Evolutionary conservation across 2,888 invertebrate genomes (phyloP).

Genomic region (Drosophila eohydei): DNA sequence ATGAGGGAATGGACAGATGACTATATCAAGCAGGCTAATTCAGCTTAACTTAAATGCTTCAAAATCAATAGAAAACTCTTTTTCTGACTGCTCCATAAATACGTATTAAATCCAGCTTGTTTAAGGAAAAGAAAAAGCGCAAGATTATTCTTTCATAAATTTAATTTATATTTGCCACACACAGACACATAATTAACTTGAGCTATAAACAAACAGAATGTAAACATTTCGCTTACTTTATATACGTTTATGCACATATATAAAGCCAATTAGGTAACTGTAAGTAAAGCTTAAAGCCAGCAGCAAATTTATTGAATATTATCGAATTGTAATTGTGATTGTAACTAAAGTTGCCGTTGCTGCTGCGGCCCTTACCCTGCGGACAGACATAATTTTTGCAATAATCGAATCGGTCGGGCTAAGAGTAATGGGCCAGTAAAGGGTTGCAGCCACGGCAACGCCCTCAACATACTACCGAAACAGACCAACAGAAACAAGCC

Average conservation of each 20-base stretch:
- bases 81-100: neutral
- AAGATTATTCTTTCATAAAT: neutral
- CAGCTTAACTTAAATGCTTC: neutral
- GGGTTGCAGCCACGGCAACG: conserved; percentile 66
- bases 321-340: conserved; percentile 50
- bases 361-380: conserved; percentile 36
- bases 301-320: conserved; percentile 43
- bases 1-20: too few species aligned
- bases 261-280: conserved; percentile 38
- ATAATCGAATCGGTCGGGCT: conserved; percentile 63
- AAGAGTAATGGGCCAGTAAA: conserved; percentile 66
- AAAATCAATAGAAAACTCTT: neutral
- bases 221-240: conserved; percentile 5
- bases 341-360: conserved; percentile 34
- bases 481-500: conserved; percentile 14
- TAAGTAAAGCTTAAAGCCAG: conserved; percentile 25
- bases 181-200: conserved; percentile 1
- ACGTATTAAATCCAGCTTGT: neutral
- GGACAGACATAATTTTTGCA: conserved; percentile 58
- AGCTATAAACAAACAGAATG: conserved; percentile 6
- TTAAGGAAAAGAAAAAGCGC: neutral
- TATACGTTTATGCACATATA: neutral
- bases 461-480: conserved; percentile 76
- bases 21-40: neutral
- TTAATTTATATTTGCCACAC: conserved; percentile 11